phyloP scores from a whole-genome alignment of 2,797 vertebrate genomes.

The Squalus acanthias region DNA sequence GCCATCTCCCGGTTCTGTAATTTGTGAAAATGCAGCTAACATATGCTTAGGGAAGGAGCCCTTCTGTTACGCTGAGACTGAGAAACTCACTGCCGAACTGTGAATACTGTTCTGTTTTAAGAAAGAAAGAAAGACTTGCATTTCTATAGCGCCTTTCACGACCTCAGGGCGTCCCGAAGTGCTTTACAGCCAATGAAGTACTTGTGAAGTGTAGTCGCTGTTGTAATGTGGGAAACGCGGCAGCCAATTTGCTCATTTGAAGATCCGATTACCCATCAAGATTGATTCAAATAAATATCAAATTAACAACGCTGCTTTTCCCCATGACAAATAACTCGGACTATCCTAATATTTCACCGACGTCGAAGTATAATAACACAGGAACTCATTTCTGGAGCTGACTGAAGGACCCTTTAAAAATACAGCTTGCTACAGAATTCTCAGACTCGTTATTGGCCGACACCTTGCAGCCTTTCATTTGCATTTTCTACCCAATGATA shows the following conservation, averaged over 20 bases:
- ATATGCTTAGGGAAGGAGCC: not conserved
- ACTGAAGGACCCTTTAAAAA: not conserved
- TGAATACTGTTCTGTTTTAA: no score
- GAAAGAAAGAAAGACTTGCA: no score
- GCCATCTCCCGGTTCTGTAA: not conserved
- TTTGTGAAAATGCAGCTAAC: not conserved
- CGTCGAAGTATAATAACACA: not conserved
- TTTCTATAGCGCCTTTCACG: no score
- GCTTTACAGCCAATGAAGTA: no score
- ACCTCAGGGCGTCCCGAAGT: no score
- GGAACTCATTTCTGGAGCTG: not conserved
- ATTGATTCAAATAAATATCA: not conserved
- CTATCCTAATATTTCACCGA: not conserved
- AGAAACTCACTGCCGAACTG: no score
- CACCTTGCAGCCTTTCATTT: not conserved
- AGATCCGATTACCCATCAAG: not conserved
- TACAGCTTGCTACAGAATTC: not conserved
- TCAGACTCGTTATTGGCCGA: not conserved
- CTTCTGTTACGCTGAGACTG: not conserved
- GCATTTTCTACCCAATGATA: not conserved
- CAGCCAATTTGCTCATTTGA: no score
- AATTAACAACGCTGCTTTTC: not conserved
- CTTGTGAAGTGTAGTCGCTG: no score
- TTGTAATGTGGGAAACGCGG: no score
- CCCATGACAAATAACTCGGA: not conserved